Evolutionary conservation across 92 coral and sea anemone genomes (phyloP).

Genomic region (Montipora capitata): DNA sequence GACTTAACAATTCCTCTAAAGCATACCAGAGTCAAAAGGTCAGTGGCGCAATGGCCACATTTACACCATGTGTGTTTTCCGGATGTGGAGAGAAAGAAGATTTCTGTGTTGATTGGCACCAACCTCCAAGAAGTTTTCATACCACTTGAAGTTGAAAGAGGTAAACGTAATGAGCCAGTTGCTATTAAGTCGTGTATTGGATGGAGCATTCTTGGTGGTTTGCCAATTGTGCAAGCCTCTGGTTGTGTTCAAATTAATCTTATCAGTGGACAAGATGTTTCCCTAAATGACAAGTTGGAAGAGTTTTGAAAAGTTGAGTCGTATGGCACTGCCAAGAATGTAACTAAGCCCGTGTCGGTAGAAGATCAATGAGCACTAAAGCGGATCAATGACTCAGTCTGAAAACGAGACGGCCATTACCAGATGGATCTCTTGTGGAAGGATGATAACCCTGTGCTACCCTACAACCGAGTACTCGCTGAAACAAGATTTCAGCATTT

Average conservation of each 20-base stretch:
- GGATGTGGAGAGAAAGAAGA: slow-evolving; percentile 43
- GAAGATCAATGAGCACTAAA: slow-evolving; percentile 56
- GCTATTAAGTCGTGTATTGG: slow-evolving; percentile 75
- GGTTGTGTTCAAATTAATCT: slow-evolving; percentile 28
- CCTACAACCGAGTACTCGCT: slow-evolving; percentile 62
- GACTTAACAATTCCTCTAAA: slow-evolving; percentile 64
- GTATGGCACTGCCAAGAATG: slow-evolving; percentile 23
- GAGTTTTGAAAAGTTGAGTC: slow-evolving; percentile 71
- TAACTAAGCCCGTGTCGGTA: slow-evolving; percentile 46
- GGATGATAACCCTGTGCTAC: slow-evolving; percentile 48
- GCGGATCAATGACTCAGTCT: slow-evolving; percentile 36
- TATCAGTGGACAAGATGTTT: slow-evolving; percentile 42
- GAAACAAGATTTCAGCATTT: slow-evolving; percentile 69
- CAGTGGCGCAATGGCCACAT: slow-evolving; percentile 68
- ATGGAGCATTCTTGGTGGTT: slow-evolving; percentile 67
- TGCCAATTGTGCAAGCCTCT: neutral
- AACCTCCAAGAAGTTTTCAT: slow-evolving; percentile 74
- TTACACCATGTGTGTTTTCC: slow-evolving; percentile 63
- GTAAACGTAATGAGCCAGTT: slow-evolving; percentile 57
- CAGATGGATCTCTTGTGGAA: slow-evolving; percentile 74
- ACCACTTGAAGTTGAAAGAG: slow-evolving; percentile 70
- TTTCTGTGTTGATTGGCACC: slow-evolving; percentile 69
- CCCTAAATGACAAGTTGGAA: slow-evolving; percentile 65
- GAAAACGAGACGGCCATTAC: slow-evolving; percentile 36
- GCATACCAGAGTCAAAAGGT: slow-evolving; percentile 42